Evolutionary conservation across 2,888 invertebrate genomes (phyloP).

Genomic region (Reticulitermes lucifugus): DNA sequence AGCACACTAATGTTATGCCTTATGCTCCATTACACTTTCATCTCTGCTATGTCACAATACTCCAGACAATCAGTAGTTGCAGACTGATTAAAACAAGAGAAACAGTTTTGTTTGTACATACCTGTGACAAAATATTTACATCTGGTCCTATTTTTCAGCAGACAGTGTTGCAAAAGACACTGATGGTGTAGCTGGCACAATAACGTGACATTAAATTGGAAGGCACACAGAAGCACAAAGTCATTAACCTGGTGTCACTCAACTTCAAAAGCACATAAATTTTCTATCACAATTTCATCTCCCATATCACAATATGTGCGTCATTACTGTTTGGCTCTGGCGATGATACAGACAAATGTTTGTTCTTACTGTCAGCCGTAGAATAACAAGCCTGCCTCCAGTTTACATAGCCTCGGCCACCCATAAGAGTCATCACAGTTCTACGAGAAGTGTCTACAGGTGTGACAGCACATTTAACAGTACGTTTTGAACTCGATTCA

Average conservation of each 20-base stretch:
- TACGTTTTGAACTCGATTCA: conserved; percentile 28
- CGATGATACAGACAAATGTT: conserved; percentile 45
- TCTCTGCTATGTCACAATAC: background rate
- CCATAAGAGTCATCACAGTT: conserved; percentile 87
- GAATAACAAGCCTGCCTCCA: conserved; percentile 81
- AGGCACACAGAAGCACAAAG: background rate
- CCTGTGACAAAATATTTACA: background rate
- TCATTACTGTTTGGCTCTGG: conserved; percentile 82
- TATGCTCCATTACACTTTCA: background rate
- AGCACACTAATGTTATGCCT: background rate
- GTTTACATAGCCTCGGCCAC: conserved; percentile 89
- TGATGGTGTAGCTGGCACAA: background rate
- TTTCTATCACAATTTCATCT: conserved; percentile 78
- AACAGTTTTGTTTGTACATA: background rate
- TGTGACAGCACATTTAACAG: conserved; percentile 23
- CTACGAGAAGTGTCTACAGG: conserved; percentile 66
- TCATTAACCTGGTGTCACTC: background rate
- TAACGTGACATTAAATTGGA: background rate
- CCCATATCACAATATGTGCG: conserved; percentile 92
- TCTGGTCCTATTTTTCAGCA: background rate
- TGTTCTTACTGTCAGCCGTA: conserved; percentile 64
- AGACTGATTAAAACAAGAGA: background rate
- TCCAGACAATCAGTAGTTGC: background rate
- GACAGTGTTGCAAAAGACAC: background rate
- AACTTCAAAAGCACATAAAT: background rate